Conservation (phyloP, 2,888 invertebrate species). For the Tigriopus californicus region DNA sequence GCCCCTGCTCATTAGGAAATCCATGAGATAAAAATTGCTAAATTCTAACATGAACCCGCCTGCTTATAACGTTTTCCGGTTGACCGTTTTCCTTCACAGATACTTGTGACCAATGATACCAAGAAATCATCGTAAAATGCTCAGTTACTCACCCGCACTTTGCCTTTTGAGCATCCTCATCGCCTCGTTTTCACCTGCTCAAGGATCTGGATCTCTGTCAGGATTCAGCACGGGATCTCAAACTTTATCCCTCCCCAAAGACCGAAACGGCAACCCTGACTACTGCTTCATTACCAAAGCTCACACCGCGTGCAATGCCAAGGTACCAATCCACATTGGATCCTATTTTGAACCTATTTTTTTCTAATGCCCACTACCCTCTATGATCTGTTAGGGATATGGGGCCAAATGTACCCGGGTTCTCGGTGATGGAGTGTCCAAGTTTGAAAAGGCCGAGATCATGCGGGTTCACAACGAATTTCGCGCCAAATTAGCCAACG, state of each 20-base stretch:
- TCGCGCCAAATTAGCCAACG: slow-evolving; percentile 20
- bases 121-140: too few relatives aligned
- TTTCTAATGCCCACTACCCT: background rate
- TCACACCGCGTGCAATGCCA: slow-evolving; percentile 19
- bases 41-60: too few relatives aligned
- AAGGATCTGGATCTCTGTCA: background rate
- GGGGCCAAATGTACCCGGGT: slow-evolving; percentile 12
- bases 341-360: background rate
- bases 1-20: too few relatives aligned
- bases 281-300: slow-evolving; percentile 18
- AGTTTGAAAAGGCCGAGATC: slow-evolving; percentile 17
- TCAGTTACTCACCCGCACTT: too few relatives aligned
- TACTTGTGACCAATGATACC: too few relatives aligned
- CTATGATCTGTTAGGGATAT: background rate
- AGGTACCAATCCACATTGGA: slow-evolving; percentile 2
- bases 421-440: slow-evolving; percentile 17
- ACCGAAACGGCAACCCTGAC: background rate
- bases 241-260: background rate
- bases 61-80: too few relatives aligned
- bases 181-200: too few relatives aligned
- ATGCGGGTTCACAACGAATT: slow-evolving; percentile 20
- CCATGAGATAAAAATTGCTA: too few relatives aligned
- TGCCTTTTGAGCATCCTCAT: too few relatives aligned
- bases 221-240: background rate
- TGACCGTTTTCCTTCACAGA: too few relatives aligned